These are phyloP conservation scores for Chloroceryle amazona DNA, from an alignment of 2,797 vertebrate genomes.

Conservation along the genomic window DNA sequence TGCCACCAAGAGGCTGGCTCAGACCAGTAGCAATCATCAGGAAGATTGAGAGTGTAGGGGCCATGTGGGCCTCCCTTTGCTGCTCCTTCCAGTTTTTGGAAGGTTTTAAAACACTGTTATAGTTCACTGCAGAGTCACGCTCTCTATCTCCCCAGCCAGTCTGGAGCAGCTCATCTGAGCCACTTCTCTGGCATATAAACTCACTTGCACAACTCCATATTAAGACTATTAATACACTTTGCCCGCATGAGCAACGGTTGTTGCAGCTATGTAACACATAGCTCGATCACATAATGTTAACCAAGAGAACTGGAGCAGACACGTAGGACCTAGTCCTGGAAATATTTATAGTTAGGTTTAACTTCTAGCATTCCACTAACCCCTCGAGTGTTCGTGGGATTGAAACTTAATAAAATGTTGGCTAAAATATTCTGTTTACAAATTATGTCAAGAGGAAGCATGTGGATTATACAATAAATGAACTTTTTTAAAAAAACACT, in stretches of 20 bases:
- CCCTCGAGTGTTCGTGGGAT: neutral
- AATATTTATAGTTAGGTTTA: constrained; percentile 36
- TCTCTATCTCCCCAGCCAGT: neutral
- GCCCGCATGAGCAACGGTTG: neutral
- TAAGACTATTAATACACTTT: neutral
- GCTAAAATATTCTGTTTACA: constrained; percentile 42
- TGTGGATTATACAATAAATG: neutral
- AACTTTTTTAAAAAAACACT: neutral
- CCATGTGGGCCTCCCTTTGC: neutral
- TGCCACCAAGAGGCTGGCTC: neutral
- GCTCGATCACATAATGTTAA: neutral
- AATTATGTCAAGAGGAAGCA: neutral
- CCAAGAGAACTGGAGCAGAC: neutral
- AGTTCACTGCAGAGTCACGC: neutral
- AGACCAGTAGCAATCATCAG: fast-evolving
- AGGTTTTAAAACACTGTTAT: neutral
- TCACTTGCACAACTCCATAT: neutral
- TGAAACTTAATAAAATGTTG: constrained; percentile 7
- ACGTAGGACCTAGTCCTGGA: neutral
- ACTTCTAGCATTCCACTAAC: constrained; percentile 20
- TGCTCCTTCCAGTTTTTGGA: neutral
- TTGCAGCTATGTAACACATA: neutral
- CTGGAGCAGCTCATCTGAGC: neutral
- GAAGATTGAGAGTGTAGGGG: neutral
- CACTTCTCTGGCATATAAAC: neutral